phyloP scores from a whole-genome alignment of 2,113 vertebrate genomes.

The Delphinus delphis region DNA sequence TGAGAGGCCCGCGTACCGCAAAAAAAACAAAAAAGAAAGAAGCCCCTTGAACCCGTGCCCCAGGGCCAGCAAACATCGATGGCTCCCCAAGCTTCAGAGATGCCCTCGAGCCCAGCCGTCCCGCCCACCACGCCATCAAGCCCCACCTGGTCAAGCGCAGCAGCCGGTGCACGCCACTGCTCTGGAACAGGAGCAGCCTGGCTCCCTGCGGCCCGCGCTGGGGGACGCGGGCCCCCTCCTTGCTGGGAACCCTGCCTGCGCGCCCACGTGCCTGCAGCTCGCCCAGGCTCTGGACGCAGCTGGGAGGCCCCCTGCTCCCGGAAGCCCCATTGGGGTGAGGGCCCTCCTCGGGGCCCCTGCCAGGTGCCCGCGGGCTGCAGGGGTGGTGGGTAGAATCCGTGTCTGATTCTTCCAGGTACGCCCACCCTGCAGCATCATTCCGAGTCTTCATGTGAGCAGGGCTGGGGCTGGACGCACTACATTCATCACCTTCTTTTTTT shows the following conservation, averaged over 20 bases:
- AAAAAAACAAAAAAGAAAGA: background rate
- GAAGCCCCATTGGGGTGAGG: accelerated
- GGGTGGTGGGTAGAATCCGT: too few relatives aligned
- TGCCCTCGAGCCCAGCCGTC: background rate
- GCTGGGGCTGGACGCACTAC: accelerated
- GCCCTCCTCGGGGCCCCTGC: background rate
- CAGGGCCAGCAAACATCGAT: accelerated
- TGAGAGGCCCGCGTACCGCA: too few relatives aligned
- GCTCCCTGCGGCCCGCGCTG: accelerated
- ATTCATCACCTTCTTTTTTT: accelerated
- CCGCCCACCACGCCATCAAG: background rate
- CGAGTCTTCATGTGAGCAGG: background rate
- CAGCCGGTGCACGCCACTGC: accelerated
- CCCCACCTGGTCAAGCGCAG: background rate
- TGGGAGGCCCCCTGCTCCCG: background rate
- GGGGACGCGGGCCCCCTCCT: background rate
- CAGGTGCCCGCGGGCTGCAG: background rate
- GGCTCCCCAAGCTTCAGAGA: background rate
- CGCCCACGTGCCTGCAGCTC: accelerated
- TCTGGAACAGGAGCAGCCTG: accelerated
- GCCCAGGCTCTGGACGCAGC: background rate
- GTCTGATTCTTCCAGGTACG: background rate
- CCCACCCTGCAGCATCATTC: accelerated
- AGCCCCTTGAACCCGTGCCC: accelerated
- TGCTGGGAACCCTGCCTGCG: accelerated